A percentile compares a stretch with the other conserved stretches of the same genome.
Evolutionary conservation across 1,140 invertebrate species (phyloP).

Genomic region (Ostrea edulis): DNA sequence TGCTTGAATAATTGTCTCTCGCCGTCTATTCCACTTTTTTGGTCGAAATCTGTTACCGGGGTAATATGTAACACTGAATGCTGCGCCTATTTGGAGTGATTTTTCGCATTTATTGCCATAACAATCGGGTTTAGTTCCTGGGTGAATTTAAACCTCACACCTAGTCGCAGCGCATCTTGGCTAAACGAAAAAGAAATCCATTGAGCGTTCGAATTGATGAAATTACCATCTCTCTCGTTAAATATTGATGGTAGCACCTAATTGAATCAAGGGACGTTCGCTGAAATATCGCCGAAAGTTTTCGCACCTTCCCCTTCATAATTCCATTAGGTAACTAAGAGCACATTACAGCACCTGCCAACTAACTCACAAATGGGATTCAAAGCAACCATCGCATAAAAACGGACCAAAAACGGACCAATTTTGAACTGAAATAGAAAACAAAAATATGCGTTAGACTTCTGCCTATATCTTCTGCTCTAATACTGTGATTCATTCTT

Average conservation of each 20-base stretch:
- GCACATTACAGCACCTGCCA: constrained; percentile 50
- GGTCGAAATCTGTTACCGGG: constrained; percentile 53
- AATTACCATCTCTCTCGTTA: constrained; percentile 67
- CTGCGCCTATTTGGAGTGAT: constrained; percentile 60
- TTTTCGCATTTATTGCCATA: constrained; percentile 65
- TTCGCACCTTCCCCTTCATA: constrained; percentile 67
- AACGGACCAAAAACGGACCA: not conserved
- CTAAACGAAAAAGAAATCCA: constrained; percentile 64
- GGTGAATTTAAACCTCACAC: constrained; percentile 70
- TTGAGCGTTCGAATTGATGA: constrained; percentile 61
- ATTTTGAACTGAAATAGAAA: not conserved
- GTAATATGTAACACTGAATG: constrained; percentile 54
- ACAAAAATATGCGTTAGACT: not conserved
- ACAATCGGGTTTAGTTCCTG: constrained; percentile 63
- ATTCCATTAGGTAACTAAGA: constrained; percentile 64
- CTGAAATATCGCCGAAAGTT: constrained; percentile 64
- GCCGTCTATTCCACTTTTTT: constrained; percentile 56
- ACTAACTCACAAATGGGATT: constrained; percentile 40
- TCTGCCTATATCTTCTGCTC: not conserved
- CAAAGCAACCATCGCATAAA: not conserved
- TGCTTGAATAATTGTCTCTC: constrained; percentile 57
- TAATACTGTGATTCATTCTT: constrained; percentile 1
- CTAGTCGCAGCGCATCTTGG: constrained; percentile 58
- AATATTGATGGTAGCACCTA: constrained; percentile 69
- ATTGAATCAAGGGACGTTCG: constrained; percentile 66